Conservation (phyloP, 2,113 vertebrate genomes). For the Myiagra hebetior region DNA sequence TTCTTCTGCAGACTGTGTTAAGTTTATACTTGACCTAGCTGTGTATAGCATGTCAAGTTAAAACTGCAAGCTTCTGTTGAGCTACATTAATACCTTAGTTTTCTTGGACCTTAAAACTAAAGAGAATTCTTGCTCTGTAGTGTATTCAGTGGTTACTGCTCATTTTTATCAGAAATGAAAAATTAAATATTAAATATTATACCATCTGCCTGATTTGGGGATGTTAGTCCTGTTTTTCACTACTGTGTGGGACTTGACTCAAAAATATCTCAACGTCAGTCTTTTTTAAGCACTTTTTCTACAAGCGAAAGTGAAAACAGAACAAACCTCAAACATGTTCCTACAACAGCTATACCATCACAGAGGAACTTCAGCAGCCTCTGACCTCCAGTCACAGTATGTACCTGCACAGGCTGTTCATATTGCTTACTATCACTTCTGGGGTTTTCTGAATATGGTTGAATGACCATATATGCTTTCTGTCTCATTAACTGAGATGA, state of each 20-base stretch:
- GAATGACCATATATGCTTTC: not conserved
- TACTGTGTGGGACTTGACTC: not conserved
- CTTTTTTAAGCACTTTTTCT: not conserved
- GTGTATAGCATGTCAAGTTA: not conserved
- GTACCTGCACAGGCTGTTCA: not conserved
- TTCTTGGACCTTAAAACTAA: not conserved
- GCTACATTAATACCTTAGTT: not conserved
- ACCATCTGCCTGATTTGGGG: not conserved
- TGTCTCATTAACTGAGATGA: not conserved
- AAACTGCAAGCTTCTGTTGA: not conserved
- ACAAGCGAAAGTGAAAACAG: not conserved
- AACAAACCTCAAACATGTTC: not conserved
- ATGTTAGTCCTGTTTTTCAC: not conserved
- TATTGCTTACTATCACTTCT: not conserved
- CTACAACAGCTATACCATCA: not conserved
- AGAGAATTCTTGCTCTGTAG: not conserved
- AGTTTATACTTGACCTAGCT: not conserved
- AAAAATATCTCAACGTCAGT: not conserved
- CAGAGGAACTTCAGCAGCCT: not conserved
- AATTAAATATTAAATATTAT: not conserved
- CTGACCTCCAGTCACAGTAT: not conserved
- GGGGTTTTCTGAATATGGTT: not conserved
- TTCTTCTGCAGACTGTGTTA: not conserved
- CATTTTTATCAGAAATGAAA: not conserved
- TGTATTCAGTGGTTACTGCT: not conserved